Conservation (phyloP, 1,140 invertebrate genomes). For the Lepidurus arcticus region DNA sequence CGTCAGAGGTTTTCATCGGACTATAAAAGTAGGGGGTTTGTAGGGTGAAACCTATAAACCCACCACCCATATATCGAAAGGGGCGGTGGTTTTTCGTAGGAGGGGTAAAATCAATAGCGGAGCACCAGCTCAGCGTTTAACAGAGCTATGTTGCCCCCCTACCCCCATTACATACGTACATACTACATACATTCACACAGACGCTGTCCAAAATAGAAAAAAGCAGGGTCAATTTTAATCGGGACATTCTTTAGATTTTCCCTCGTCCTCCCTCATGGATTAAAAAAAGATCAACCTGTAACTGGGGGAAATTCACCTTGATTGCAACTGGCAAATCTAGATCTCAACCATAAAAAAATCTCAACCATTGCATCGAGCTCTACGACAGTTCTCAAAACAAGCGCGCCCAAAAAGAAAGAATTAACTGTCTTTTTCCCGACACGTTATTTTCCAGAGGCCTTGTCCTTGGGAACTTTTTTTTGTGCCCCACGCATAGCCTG, state of each 20-base stretch:
- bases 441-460: constrained; percentile 7
- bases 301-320: too few species aligned
- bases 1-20: constrained; percentile 12
- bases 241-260: too few species aligned
- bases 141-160: not conserved
- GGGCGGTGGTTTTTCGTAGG: constrained; percentile 14
- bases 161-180: not conserved
- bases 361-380: not conserved
- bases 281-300: too few species aligned
- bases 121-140: constrained; percentile 17
- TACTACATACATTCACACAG: too few species aligned
- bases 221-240: too few species aligned
- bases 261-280: too few species aligned
- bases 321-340: too few species aligned
- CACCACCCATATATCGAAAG: constrained; percentile 17
- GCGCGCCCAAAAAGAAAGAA: not conserved
- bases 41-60: constrained; percentile 18
- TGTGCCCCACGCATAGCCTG: not conserved
- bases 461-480: not conserved
- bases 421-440: not conserved
- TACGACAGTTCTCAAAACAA: not conserved
- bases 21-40: constrained; percentile 21
- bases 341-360: too few species aligned
- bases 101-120: constrained; percentile 13
- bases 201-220: too few species aligned